These are phyloP conservation scores for Lingula anatina DNA, from an alignment of 2,888 invertebrate species.

Conservation along the genomic window DNA sequence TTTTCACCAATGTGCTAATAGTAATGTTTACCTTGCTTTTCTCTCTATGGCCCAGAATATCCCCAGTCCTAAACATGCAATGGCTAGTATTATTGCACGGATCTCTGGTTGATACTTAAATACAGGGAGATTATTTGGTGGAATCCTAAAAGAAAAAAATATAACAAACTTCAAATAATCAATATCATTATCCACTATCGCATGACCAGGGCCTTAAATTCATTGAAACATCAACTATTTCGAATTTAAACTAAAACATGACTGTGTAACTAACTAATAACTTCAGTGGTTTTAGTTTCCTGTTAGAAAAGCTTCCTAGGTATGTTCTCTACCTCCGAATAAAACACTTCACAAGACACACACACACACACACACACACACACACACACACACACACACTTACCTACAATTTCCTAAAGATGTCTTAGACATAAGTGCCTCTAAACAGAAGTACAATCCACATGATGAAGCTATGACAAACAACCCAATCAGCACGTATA, in stretches of 20 bases:
- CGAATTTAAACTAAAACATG: too few species aligned
- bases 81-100: constrained; percentile 20
- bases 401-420: constrained; percentile 15
- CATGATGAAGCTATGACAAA: constrained; percentile 53
- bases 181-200: too few species aligned
- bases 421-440: constrained; percentile 29
- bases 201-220: too few species aligned
- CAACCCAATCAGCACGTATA: constrained; percentile 54
- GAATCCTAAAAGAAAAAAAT: too few species aligned
- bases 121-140: constrained; percentile 24
- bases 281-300: background rate
- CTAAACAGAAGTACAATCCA: constrained; percentile 49
- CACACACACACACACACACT: background rate
- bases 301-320: too few species aligned
- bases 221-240: too few species aligned
- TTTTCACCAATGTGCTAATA: too few species aligned
- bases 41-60: constrained; percentile 17
- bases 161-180: too few species aligned
- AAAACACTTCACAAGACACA: too few species aligned
- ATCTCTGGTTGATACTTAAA: constrained; percentile 24
- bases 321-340: too few species aligned
- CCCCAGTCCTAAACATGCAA: constrained; percentile 26
- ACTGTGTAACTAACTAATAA: background rate
- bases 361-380: background rate
- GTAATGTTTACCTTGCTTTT: background rate